These are phyloP conservation scores for Pteronura brasiliensis DNA, from an alignment of 2,113 vertebrate genomes.

Conservation along the genomic window DNA sequence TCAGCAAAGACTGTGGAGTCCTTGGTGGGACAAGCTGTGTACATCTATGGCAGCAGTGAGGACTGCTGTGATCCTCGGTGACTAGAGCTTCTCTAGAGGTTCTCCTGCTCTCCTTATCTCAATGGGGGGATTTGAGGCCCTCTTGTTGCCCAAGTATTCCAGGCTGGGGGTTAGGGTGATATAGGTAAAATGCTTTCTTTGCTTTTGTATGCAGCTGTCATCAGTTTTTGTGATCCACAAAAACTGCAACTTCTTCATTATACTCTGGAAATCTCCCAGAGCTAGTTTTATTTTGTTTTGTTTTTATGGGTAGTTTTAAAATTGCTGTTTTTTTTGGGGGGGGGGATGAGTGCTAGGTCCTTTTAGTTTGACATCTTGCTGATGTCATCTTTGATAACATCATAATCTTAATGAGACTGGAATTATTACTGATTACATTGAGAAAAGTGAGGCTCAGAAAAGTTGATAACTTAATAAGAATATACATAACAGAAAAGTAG, in stretches of 20 bases:
- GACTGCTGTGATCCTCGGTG: neutral
- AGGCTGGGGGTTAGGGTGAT: neutral
- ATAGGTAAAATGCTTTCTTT: neutral
- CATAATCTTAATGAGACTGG: neutral
- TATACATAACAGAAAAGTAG: neutral
- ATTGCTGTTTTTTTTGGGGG: neutral
- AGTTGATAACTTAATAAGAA: neutral
- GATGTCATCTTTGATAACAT: neutral
- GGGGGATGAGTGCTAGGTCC: neutral
- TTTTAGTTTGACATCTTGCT: neutral
- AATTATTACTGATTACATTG: neutral
- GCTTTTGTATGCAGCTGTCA: neutral
- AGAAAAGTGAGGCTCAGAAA: constrained; percentile 1
- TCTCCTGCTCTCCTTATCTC: neutral
- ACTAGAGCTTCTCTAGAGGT: neutral
- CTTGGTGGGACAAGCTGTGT: neutral
- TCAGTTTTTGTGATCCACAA: neutral
- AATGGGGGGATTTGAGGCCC: neutral
- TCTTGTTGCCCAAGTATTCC: neutral
- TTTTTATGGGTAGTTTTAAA: neutral
- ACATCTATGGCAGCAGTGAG: neutral
- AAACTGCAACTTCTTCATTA: neutral
- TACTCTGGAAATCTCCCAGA: neutral
- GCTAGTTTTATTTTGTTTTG: neutral
- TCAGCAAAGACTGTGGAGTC: neutral